Conservation (phyloP, 2,888 invertebrate species). For the Coleophora flavipennella region DNA sequence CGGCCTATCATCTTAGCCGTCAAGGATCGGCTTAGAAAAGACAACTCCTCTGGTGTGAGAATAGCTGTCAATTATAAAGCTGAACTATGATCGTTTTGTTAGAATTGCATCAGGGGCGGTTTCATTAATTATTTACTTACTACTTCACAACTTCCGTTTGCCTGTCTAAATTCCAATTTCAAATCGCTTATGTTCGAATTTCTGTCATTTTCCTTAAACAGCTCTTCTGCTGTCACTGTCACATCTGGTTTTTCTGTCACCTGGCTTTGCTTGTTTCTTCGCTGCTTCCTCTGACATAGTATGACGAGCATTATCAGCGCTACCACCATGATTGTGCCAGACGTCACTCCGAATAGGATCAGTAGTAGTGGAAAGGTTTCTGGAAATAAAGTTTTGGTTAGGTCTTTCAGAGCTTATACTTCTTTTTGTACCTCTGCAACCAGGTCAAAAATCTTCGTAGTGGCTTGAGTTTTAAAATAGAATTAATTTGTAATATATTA, state of each 20-base stretch:
- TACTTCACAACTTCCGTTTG: constrained; percentile 84
- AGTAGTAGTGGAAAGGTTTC: constrained; percentile 85
- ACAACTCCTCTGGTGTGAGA: too few relatives aligned
- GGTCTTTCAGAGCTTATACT: too few relatives aligned
- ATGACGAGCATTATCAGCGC: constrained; percentile 88
- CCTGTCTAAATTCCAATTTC: constrained; percentile 89
- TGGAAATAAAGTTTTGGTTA: constrained; percentile 63
- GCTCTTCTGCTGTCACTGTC: constrained; percentile 58
- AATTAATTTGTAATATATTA: too few relatives aligned
- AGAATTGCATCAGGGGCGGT: constrained; percentile 39
- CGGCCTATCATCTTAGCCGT: too few relatives aligned
- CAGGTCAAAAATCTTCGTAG: too few relatives aligned
- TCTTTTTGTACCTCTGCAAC: too few relatives aligned
- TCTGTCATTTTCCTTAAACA: constrained; percentile 85
- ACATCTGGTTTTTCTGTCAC: constrained; percentile 74
- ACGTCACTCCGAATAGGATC: constrained; percentile 88
- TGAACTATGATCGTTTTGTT: too few relatives aligned
- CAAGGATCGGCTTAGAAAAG: too few relatives aligned
- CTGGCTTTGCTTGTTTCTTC: constrained; percentile 66
- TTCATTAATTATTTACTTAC: constrained; percentile 54
- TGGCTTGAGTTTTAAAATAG: too few relatives aligned
- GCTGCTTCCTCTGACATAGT: constrained; percentile 80
- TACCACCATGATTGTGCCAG: constrained; percentile 89
- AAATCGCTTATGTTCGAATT: constrained; percentile 94
- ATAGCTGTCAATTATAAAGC: too few relatives aligned